Evolutionary conservation across 1,140 invertebrate species (phyloP).

Genomic region (Pseudomyrmex gracilis): DNA sequence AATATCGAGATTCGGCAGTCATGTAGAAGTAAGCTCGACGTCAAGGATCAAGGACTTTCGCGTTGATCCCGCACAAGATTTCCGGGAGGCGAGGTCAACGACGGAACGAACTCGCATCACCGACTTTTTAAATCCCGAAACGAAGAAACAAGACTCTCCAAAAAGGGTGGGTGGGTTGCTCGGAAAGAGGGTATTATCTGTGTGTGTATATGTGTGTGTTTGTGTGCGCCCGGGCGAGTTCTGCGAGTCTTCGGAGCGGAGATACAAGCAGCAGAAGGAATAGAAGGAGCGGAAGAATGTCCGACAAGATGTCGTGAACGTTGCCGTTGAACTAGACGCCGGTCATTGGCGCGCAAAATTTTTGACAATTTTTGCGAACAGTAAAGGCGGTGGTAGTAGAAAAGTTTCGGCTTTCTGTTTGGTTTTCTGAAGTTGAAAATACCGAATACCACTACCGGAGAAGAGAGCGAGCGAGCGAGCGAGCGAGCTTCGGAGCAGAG

Average conservation of each 20-base stretch:
- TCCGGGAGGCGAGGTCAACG: slow-evolving; percentile 15
- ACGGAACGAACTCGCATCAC: background rate
- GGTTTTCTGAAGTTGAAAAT: slow-evolving; percentile 10
- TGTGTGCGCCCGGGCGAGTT: background rate
- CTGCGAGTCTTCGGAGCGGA: background rate
- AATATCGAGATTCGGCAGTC: slow-evolving; percentile 48
- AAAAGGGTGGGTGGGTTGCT: background rate
- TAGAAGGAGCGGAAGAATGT: background rate
- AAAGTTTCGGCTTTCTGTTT: slow-evolving; percentile 47
- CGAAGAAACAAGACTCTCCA: background rate
- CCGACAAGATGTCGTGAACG: slow-evolving; percentile 29
- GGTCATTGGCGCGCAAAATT: slow-evolving; percentile 30
- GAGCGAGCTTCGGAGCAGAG: slow-evolving; percentile 9
- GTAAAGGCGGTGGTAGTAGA: background rate
- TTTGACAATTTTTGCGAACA: slow-evolving; percentile 17
- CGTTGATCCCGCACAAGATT: slow-evolving; percentile 35
- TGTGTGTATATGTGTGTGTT: background rate
- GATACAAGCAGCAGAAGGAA: background rate
- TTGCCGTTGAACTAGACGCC: background rate
- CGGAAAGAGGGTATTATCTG: slow-evolving; percentile 5
- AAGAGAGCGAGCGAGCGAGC: background rate
- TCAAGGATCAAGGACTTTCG: slow-evolving; percentile 26
- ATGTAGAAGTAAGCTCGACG: slow-evolving; percentile 50
- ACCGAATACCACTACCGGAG: background rate
- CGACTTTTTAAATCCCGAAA: background rate